Conservation (phyloP, 2,797 vertebrate species). For the Notolepis coatsorum region DNA sequence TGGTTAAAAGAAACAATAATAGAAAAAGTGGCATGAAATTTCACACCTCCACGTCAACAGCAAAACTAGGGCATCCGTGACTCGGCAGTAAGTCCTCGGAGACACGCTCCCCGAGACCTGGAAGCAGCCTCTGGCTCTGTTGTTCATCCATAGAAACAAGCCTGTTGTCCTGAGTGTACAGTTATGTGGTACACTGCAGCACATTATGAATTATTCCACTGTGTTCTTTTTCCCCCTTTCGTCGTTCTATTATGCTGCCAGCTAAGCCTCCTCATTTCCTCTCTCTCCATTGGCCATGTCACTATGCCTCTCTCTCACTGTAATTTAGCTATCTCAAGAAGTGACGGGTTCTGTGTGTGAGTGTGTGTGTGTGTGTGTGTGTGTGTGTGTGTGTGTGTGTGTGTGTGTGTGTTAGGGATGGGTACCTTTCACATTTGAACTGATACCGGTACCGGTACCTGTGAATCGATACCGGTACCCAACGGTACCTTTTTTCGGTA, state of each 20-base stretch:
- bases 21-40: slow-evolving; percentile 39
- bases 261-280: slow-evolving; percentile 68
- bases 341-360: slow-evolving; percentile 46
- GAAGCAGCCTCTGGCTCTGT: slow-evolving; percentile 40
- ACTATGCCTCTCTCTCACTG: slow-evolving; percentile 56
- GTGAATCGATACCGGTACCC: too few species aligned
- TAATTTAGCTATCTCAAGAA: slow-evolving; percentile 68
- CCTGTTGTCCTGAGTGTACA: slow-evolving; percentile 55
- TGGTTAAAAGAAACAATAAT: too few species aligned
- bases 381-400: too few species aligned
- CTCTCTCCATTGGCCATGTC: slow-evolving; percentile 35
- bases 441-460: too few species aligned
- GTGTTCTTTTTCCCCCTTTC: slow-evolving; percentile 54
- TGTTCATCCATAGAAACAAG: slow-evolving; percentile 39
- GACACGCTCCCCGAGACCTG: slow-evolving; percentile 9
- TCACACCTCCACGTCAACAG: slow-evolving; percentile 18
- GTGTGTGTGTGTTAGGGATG: neutral
- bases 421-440: too few species aligned
- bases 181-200: slow-evolving; percentile 48
- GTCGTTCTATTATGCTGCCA: slow-evolving; percentile 54
- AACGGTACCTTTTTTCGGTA: too few species aligned
- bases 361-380: neutral
- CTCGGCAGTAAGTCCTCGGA: neutral
- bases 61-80: slow-evolving; percentile 46
- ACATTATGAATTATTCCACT: slow-evolving; percentile 65